These are phyloP conservation scores for Pseudococcus longispinus DNA, from an alignment of 2,888 invertebrate genomes.

Conservation along the genomic window DNA sequence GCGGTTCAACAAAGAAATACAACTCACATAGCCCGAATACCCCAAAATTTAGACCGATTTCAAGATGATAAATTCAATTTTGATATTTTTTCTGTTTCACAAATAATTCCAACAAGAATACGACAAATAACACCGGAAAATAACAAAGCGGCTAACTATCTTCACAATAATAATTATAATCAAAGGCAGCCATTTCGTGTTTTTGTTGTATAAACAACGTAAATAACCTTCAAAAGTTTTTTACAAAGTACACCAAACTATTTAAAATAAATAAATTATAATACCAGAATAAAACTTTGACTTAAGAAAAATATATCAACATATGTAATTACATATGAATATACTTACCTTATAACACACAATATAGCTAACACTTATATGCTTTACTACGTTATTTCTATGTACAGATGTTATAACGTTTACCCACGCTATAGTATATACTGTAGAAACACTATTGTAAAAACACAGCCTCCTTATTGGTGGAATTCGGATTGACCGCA, in stretches of 20 bases:
- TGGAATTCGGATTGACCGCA: constrained; percentile 69
- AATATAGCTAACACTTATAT: constrained; percentile 56
- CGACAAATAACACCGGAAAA: background rate
- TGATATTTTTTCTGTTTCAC: background rate
- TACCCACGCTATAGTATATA: constrained; percentile 52
- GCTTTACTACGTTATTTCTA: constrained; percentile 57
- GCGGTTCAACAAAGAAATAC: constrained; percentile 50
- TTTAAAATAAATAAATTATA: constrained; percentile 49
- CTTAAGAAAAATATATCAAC: constrained; percentile 42
- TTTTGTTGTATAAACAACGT: constrained; percentile 54
- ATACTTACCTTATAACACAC: constrained; percentile 56
- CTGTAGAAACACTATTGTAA: constrained; percentile 55
- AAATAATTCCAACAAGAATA: background rate
- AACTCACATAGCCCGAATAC: background rate
- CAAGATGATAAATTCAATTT: background rate
- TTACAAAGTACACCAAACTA: constrained; percentile 25
- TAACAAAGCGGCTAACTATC: constrained; percentile 50
- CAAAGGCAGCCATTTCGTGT: constrained; percentile 56
- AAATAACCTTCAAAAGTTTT: constrained; percentile 56
- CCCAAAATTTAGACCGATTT: background rate
- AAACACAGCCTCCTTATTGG: constrained; percentile 65
- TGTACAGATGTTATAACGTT: constrained; percentile 55
- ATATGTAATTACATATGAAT: constrained; percentile 56
- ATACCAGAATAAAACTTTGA: constrained; percentile 31
- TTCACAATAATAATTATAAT: constrained; percentile 51